These are phyloP conservation scores for Salvelinus alpinus DNA, from an alignment of 2,113 vertebrate genomes.

Conservation along the genomic window DNA sequence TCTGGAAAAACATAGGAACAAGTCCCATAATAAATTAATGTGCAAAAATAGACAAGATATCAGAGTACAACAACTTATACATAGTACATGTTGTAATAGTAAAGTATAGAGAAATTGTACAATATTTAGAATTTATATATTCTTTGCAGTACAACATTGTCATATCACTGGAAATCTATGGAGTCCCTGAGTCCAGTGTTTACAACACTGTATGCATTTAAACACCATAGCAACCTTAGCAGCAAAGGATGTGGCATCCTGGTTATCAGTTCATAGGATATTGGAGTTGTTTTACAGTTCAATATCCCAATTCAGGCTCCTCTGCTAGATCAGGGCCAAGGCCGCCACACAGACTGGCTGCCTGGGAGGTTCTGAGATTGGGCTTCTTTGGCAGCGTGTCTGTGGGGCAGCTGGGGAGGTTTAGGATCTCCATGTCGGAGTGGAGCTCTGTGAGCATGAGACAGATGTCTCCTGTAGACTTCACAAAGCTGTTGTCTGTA, in stretches of 20 bases:
- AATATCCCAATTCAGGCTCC: not conserved
- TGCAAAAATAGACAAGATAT: too few relatives aligned
- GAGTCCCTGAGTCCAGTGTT: not conserved
- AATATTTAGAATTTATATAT: not conserved
- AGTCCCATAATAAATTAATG: too few relatives aligned
- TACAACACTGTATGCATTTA: conserved; percentile 27
- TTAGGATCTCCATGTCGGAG: conserved; percentile 8
- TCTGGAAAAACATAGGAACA: too few relatives aligned
- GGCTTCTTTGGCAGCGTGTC: conserved; percentile 18
- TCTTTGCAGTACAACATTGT: not conserved
- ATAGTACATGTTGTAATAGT: too few relatives aligned
- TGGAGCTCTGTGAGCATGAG: conserved; percentile 2
- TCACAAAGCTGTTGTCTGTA: not conserved
- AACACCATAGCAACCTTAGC: not conserved
- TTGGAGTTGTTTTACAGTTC: conserved; percentile 10
- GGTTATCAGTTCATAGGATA: not conserved
- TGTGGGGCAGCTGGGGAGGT: conserved; percentile 10
- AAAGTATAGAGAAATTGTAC: too few relatives aligned
- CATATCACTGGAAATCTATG: conserved; percentile 5
- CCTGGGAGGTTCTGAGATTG: conserved; percentile 11
- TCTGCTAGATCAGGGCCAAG: conserved; percentile 48
- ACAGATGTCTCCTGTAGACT: not conserved
- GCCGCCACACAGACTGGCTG: conserved; percentile 55
- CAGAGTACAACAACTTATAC: too few relatives aligned
- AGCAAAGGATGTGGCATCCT: not conserved